phyloP scores from a whole-genome alignment of 2,113 vertebrate species.

The Arothron firmamentum region DNA sequence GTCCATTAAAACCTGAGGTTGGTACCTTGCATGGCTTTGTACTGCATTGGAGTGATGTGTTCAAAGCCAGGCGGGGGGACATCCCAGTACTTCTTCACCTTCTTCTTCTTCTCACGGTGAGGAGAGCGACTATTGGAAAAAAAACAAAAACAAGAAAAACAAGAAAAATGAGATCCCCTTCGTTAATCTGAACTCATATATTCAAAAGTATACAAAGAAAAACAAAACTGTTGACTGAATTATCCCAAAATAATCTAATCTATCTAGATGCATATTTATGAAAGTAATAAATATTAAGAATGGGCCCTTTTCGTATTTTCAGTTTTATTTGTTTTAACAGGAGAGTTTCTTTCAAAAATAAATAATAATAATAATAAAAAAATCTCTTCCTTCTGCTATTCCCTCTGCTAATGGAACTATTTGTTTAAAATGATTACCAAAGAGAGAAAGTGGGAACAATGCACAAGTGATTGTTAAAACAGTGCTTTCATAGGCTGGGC shows the following conservation, averaged over 20 bases:
- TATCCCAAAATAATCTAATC: neutral
- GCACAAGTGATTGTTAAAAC: no score
- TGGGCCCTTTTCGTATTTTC: neutral
- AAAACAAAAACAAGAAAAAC: neutral
- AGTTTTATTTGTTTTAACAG: neutral
- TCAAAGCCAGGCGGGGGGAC: slow-evolving; percentile 89
- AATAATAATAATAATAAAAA: no score
- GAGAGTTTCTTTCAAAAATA: no score
- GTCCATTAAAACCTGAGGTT: neutral
- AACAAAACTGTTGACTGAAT: neutral
- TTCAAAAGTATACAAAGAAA: slow-evolving; percentile 13
- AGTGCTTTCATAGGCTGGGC: no score
- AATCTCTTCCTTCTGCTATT: no score
- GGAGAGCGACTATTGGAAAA: slow-evolving; percentile 79
- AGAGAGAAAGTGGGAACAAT: no score
- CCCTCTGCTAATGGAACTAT: no score
- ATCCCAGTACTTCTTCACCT: slow-evolving; percentile 92
- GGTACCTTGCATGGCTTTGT: slow-evolving; percentile 94
- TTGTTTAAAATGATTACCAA: no score
- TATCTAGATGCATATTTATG: no score
- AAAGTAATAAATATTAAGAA: no score
- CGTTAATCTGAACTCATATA: neutral
- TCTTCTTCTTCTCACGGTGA: slow-evolving; percentile 90
- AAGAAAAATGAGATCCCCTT: neutral
- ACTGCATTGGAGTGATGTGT: slow-evolving; percentile 93